These are phyloP conservation scores for Idaea dimidiata DNA, from an alignment of 2,888 invertebrate species.

Conservation along the genomic window DNA sequence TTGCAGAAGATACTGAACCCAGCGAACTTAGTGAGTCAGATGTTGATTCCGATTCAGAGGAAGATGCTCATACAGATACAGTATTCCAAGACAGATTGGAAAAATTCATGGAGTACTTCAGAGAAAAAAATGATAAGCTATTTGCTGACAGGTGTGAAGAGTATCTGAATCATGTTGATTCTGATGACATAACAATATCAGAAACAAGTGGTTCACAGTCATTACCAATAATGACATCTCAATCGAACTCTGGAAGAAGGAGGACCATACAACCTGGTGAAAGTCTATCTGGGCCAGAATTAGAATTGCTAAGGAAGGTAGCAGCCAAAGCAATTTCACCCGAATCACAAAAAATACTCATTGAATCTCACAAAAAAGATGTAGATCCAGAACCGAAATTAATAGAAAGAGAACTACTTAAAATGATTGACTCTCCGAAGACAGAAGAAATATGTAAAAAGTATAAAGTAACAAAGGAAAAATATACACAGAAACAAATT, in stretches of 20 bases:
- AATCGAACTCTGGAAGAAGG: conserved; percentile 72
- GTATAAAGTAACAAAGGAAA: conserved; percentile 77
- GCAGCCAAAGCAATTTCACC: conserved; percentile 79
- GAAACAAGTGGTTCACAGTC: conserved; percentile 76
- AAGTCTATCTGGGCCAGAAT: conserved; percentile 80
- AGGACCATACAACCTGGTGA: conserved; percentile 83
- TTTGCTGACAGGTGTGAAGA: conserved; percentile 82
- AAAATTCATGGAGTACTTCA: conserved; percentile 86
- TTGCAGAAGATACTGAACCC: conserved; percentile 79
- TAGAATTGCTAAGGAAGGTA: conserved; percentile 81
- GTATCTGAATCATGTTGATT: conserved; percentile 77
- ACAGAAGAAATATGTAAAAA: conserved; percentile 74
- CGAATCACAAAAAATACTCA: conserved; percentile 75
- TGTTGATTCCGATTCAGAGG: conserved; percentile 82
- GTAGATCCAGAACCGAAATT: conserved; percentile 79
- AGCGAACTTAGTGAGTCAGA: conserved; percentile 82
- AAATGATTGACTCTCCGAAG: conserved; percentile 77
- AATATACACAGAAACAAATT: conserved; percentile 74
- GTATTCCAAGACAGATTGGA: conserved; percentile 87
- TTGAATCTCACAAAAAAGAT: conserved; percentile 79
- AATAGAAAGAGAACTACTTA: conserved; percentile 74
- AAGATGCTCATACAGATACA: conserved; percentile 80
- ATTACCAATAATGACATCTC: conserved; percentile 71
- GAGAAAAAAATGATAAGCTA: conserved; percentile 85
- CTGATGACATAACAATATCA: conserved; percentile 76